phyloP scores from a whole-genome alignment of 2,797 vertebrate genomes.

The Chloroceryle inda region DNA sequence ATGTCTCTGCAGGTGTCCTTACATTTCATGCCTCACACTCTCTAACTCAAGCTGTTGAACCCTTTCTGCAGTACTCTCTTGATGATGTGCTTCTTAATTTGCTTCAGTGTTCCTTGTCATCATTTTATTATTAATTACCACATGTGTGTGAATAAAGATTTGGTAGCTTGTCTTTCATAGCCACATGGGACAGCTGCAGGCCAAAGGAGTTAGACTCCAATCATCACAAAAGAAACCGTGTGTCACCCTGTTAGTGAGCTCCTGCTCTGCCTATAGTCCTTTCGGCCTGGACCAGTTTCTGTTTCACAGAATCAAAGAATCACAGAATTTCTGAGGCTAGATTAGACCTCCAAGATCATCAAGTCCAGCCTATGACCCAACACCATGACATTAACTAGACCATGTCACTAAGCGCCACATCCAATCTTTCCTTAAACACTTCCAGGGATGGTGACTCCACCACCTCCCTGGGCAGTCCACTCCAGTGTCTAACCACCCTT shows the following conservation, averaged over 20 bases:
- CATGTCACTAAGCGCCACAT: too few species aligned
- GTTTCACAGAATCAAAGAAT: background rate
- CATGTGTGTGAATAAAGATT: background rate
- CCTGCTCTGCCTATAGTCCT: background rate
- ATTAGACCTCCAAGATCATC: too few species aligned
- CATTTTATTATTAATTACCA: background rate
- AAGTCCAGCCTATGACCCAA: too few species aligned
- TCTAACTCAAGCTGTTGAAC: background rate
- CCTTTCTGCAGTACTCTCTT: background rate
- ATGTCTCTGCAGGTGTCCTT: background rate
- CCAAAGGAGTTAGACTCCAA: background rate
- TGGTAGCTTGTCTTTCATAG: background rate
- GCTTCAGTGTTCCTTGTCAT: background rate
- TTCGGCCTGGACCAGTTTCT: background rate
- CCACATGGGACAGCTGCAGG: background rate
- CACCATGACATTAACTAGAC: too few species aligned
- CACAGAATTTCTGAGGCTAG: too few species aligned
- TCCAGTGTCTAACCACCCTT: too few species aligned
- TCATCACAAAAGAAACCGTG: fast-evolving
- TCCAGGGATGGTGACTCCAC: too few species aligned
- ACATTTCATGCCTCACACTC: background rate
- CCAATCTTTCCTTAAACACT: too few species aligned
- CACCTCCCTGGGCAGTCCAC: too few species aligned
- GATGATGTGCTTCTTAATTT: background rate
- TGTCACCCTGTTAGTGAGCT: fast-evolving